Evolutionary conservation across 2,797 vertebrate genomes (phyloP), one percentile per base, ranked within the genome.

Genomic region (Kryptolebias ocellatus): DNA sequence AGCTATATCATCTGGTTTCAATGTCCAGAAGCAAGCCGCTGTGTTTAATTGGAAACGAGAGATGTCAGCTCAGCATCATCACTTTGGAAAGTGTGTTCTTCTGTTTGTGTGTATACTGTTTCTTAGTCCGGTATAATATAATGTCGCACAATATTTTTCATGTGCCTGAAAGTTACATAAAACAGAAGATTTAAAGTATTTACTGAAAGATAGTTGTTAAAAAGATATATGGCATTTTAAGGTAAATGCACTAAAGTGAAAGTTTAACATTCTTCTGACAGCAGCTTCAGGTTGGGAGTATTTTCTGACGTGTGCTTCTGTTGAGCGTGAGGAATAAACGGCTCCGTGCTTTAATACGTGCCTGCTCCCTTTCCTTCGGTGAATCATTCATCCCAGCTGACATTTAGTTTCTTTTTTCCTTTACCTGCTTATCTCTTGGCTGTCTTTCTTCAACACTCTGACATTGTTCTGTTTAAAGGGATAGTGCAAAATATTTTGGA

Each of bases 61-160:
- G 78, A 45, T 42, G 75, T 80, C 62, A 18, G 58, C 67, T 75
- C 72, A 53, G 85, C 20, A 24, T 24, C 61, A 77, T 84, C 83
- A 72, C 67, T 60, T 28, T 89, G 82, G 55, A 88, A 68, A 89
- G 2, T 2, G 10, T 18, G 2, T 73, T 74, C 79, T 88, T 73
- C 76, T 69, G 67, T 92, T 81, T 87, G 51, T 88, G 84, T 91
- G 73, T 92, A 77, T 92, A 85, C 92, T 90, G 91, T 90, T 92
- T 90, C 91, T 80, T 89, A 90, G 87, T 85, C 54, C 71, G 74
- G 73, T 84, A 76, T 81, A 79, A 89, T 72, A 84, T 84, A 78
- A 86, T 79, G 87, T 92, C 91, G 87, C 89, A 92, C 87, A 91
- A 84, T 88, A 89, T 91, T 90, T 90, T 91, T 89, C 58, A 88